Evolutionary conservation across 2,113 vertebrate species (phyloP), one percentile per base, ranked within the genome.

Genomic region (Pavo muticus): DNA sequence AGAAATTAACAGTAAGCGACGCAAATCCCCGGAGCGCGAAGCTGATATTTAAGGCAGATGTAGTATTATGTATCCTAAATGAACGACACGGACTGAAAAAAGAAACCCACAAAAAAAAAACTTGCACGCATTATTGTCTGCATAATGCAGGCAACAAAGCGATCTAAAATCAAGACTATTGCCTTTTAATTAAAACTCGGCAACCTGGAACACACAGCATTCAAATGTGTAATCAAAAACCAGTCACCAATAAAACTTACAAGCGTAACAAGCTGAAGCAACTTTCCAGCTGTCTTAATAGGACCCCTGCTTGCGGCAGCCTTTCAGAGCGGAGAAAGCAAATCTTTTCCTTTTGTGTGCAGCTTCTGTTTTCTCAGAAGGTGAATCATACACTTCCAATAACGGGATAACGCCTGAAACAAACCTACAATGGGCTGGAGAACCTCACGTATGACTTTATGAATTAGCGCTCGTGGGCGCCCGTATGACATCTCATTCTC

Each of bases 231-330:
- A 98, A 99, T 98, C 97, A 98, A 98, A 98, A 98, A 97, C 97
- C 97, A 98, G 98, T 97, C 97, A 98, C 98, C 97, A 98, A 98
- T 98, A 98, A 98, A 98, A 98, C 98, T 98, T 98, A 98, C 96
- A 98, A 98, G 98, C 97, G 94, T 98, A 98, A 98, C 98, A 97
- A 98, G 92, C 96, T 60, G 96, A 98, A 98, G 97, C 97, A 98
- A 97, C 97, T 98, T 97, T 97, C 98, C 97, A 98, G 98, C 98
- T 98, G 97, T 98, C 98, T 98, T 98, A 98, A 99, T 98, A 98
- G 98, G 98, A 98, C 98, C 98, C 98, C 98, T 97, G 98, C 97
- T 97, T 98, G 98, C 96, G 70, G 97, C 97, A 95, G 96, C 96
- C 96, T 98, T 98, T 98, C 98, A 97, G 47, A 83, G 96, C 39